Conservation (phyloP, 2,113 vertebrate genomes). For the Brachyistius frenatus region DNA sequence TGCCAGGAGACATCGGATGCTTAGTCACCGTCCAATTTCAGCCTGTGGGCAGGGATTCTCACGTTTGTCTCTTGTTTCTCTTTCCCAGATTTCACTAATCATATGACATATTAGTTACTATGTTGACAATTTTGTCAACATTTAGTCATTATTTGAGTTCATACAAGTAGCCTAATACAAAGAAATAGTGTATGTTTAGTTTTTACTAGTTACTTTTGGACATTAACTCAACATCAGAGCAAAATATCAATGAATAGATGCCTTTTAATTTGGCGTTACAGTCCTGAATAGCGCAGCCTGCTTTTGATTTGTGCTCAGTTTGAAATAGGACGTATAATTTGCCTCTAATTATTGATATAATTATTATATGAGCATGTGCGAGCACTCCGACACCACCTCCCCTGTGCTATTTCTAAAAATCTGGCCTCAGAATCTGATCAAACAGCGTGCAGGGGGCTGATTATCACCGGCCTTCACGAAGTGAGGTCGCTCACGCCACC, state of each 20-base stretch:
- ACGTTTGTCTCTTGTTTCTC: neutral
- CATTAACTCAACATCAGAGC: too few relatives aligned
- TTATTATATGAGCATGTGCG: neutral
- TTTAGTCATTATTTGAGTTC: neutral
- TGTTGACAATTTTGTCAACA: neutral
- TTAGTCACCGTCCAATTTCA: neutral
- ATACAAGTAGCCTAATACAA: too few relatives aligned
- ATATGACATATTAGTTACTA: neutral
- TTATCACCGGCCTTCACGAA: conserved; percentile 8
- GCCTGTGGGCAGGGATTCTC: neutral
- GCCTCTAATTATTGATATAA: neutral
- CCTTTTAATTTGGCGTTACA: neutral
- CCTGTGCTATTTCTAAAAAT: neutral
- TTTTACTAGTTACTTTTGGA: too few relatives aligned
- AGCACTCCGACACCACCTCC: neutral
- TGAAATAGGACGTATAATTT: neutral
- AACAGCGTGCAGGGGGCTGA: conserved; percentile 13
- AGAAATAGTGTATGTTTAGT: neutral
- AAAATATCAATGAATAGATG: neutral
- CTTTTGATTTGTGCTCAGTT: neutral
- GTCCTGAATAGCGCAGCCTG: neutral
- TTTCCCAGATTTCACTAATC: neutral
- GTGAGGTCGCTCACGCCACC: neutral
- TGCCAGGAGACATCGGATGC: conserved; percentile 4
- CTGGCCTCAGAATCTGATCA: neutral